Base-by-base conservation (phyloP, 2,797 vertebrate genomes). In the Nannoperca obscura region DNA sequence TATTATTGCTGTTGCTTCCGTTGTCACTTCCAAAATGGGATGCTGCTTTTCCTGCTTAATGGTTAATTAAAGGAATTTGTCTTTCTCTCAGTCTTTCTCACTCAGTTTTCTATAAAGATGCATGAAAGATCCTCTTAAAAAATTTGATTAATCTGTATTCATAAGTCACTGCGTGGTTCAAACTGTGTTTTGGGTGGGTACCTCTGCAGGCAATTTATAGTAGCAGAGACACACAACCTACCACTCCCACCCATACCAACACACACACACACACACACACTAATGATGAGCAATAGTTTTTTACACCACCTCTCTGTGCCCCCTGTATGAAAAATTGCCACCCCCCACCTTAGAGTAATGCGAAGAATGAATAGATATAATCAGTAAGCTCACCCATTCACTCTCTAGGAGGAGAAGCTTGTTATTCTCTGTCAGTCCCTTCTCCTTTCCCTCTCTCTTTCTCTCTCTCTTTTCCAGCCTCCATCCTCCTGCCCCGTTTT, bases 321-420 rank as follows among this genome's bases (percentile, higher is more conserved):
- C 65, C 71, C 69, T 59, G 60, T 73, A 76, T 86, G 84, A 90
- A 73, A 78, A 78, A 84, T 72, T 44, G 3, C 55, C 62, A 64
- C 71, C 68, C 66, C 69, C 71, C 54, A 64, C 75, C 75, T 77
- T 22, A 61, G 69, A 80, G 59, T 81, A 66, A 74, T 52, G 27
- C 60, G 84, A 68, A 66, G 64, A 83, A 84, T 87, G 71, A 90
- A 87, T 89, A 75, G 83, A 72, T 85, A 71, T 91, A 87, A 87
- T 89, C 85, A 84, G 84, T 65, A 47, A 76, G 68, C 63, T 86
- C 81, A 81, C 71, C 59, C 78, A 58, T 82, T 87, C 69, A 78
- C 71, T 77, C 69, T 81, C 40, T 11, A 17, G 47, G 68, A 80
- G 38, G 50, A 75, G 55, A 62, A 76, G 71, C 73, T 81, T 49